phyloP scores from a whole-genome alignment of 2,888 invertebrate genomes.

The Euplagia quadripunctaria region DNA sequence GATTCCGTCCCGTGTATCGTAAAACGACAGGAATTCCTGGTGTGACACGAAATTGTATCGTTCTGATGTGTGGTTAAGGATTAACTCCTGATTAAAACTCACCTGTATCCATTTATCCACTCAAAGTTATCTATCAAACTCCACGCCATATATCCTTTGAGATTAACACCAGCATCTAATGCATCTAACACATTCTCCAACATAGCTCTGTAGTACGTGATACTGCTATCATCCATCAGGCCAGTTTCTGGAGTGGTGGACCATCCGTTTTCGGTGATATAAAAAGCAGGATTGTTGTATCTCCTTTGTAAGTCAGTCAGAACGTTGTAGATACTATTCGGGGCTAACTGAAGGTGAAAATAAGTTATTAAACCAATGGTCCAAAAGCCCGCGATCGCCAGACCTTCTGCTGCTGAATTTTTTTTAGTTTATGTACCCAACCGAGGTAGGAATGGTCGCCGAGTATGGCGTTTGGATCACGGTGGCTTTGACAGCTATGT shows the following conservation, averaged over 20 bases:
- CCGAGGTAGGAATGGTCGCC: too few relatives aligned
- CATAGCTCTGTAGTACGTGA: conserved; percentile 77
- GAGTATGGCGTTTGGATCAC: too few relatives aligned
- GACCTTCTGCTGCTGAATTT: too few relatives aligned
- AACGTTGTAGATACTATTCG: conserved; percentile 86
- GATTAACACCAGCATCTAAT: conserved; percentile 71
- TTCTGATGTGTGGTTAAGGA: too few relatives aligned
- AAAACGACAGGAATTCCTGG: too few relatives aligned
- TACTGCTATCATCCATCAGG: conserved; percentile 78
- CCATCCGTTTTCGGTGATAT: conserved; percentile 89
- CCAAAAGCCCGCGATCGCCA: too few relatives aligned
- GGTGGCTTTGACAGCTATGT: too few relatives aligned
- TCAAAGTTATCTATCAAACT: conserved; percentile 92
- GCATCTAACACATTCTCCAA: conserved; percentile 76
- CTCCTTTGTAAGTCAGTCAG: conserved; percentile 80
- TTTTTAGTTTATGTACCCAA: too few relatives aligned
- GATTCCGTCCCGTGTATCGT: too few relatives aligned
- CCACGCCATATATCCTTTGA: conserved; percentile 89
- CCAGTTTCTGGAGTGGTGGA: conserved; percentile 65
- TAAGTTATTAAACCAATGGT: background rate
- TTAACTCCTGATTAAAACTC: conserved; percentile 21
- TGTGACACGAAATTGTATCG: too few relatives aligned
- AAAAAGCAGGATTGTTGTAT: conserved; percentile 85
- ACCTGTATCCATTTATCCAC: conserved; percentile 90
- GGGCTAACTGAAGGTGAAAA: conserved; percentile 73